Percentiles rank a stretch among this genome's conserved stretches.
Conservation (phyloP, 2,888 invertebrate genomes). For the Liposcelis brunnea region DNA sequence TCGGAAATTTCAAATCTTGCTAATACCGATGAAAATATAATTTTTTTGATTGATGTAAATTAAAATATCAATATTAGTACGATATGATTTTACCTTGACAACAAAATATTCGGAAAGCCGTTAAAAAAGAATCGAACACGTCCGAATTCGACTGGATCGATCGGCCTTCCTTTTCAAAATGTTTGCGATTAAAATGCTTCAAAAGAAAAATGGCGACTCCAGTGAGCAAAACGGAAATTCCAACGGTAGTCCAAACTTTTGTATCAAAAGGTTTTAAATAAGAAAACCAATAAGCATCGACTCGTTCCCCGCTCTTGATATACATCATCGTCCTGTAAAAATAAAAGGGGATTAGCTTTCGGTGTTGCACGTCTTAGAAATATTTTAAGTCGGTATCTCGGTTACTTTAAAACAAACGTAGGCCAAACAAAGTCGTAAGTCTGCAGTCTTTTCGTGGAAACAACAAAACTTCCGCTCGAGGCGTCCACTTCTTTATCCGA, state of each 20-base stretch:
- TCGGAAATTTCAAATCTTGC: not conserved
- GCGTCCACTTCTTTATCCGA: not conserved
- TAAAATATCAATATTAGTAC: not conserved
- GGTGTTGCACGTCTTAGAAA: not conserved
- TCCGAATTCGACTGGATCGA: too few species aligned
- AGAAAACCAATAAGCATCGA: not conserved
- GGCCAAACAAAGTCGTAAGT: not conserved
- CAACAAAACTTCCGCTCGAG: not conserved
- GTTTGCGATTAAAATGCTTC: not conserved
- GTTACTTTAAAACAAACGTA: not conserved
- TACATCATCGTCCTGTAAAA: not conserved
- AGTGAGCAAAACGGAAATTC: not conserved
- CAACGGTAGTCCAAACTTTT: not conserved
- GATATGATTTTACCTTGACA: not conserved
- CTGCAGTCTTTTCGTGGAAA: not conserved
- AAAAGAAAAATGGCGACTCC: not conserved
- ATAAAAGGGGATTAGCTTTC: not conserved
- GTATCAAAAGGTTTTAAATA: not conserved
- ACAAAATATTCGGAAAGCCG: not conserved
- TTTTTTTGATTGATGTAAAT: too few species aligned
- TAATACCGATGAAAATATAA: not conserved
- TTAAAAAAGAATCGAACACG: not conserved
- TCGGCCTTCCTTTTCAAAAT: not conserved
- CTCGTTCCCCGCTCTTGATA: not conserved
- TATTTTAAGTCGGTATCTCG: not conserved